These are phyloP conservation scores for Ophioderma brevispina DNA, from an alignment of 35 echinoderm and acorn worm genomes.

Conservation along the genomic window DNA sequence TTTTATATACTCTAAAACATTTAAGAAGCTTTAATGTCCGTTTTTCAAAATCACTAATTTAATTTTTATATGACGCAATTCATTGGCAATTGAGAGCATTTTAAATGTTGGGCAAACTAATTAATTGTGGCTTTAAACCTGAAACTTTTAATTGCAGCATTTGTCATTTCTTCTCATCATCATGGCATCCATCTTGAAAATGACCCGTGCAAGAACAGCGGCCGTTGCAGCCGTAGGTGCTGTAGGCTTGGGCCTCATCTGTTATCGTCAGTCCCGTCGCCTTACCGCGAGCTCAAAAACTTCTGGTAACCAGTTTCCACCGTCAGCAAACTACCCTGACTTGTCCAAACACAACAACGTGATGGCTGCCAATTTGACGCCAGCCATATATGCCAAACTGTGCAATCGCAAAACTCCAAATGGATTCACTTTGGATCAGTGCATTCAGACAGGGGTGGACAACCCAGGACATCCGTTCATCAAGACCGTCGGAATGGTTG, in stretches of 20 bases:
- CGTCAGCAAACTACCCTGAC: slow-evolving; percentile 91
- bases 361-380: slow-evolving; percentile 88
- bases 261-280: background rate
- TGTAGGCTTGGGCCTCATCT: background rate
- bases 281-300: background rate
- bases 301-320: slow-evolving; percentile 41
- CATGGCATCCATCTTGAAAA: background rate
- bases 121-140: too few relatives aligned
- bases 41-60: too few relatives aligned
- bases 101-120: too few relatives aligned
- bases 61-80: too few relatives aligned
- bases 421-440: slow-evolving; percentile 85
- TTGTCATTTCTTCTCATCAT: too few relatives aligned
- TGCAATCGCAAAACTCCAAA: slow-evolving; percentile 62
- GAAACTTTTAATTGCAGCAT: too few relatives aligned
- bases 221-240: background rate
- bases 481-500: slow-evolving; percentile 97
- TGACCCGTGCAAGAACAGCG: background rate
- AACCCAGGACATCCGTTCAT: slow-evolving; percentile 99
- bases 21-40: too few relatives aligned
- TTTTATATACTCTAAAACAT: too few relatives aligned
- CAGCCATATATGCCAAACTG: slow-evolving; percentile 78
- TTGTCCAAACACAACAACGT: slow-evolving; percentile 91
- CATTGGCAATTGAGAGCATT: too few relatives aligned
- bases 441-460: slow-evolving; percentile 98